phyloP scores from a whole-genome alignment of 2,888 invertebrate genomes.

The Tachystola acroxantha region DNA sequence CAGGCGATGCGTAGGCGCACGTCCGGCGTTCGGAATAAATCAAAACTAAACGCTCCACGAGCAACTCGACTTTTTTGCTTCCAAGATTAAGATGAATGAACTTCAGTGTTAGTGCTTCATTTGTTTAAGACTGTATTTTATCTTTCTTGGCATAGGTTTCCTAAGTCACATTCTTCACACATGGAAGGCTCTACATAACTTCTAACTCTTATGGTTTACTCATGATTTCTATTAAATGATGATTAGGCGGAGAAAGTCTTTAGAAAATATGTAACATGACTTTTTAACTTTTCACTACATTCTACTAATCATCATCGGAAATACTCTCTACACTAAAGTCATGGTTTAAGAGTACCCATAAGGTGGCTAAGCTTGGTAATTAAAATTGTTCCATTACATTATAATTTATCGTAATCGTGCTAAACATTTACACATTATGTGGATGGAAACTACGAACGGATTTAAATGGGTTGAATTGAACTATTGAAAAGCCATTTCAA shows the following conservation, averaged over 20 bases:
- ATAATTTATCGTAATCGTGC: no score
- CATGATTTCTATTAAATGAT: not conserved
- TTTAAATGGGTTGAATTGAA: no score
- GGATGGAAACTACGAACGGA: no score
- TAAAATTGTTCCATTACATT: no score
- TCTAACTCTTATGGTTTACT: not conserved
- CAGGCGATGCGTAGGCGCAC: constrained; percentile 42
- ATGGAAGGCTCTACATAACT: not conserved
- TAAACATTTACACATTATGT: no score
- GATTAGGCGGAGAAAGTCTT: not conserved
- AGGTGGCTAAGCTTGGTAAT: no score
- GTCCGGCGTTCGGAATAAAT: constrained; percentile 51
- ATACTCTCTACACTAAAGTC: not conserved
- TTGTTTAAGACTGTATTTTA: not conserved
- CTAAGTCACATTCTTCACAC: not conserved
- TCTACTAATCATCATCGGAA: not conserved
- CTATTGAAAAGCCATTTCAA: no score
- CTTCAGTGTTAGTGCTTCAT: constrained; percentile 1
- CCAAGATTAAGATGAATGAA: constrained; percentile 23
- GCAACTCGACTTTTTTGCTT: constrained; percentile 11
- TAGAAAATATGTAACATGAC: not conserved
- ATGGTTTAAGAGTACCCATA: not conserved
- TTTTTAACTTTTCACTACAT: not conserved
- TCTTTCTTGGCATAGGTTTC: not conserved
- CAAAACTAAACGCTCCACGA: constrained; percentile 38